These are phyloP conservation scores for Lophura nycthemera DNA, from an alignment of 2,113 vertebrate species.

Conservation along the genomic window DNA sequence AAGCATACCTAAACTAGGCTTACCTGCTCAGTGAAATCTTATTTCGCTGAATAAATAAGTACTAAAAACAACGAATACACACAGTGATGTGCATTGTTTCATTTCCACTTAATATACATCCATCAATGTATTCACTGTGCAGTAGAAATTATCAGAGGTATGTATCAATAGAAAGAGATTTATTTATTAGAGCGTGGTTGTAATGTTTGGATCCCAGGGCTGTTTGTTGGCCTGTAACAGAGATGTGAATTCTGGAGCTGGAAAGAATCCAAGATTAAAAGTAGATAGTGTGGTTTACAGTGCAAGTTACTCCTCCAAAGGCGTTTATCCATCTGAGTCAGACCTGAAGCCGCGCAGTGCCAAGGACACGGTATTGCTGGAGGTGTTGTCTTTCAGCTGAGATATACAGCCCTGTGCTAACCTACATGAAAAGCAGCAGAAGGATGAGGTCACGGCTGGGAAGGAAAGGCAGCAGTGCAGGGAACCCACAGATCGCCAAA, in stretches of 20 bases:
- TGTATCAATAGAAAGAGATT: background rate
- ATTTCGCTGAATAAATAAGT: constrained; percentile 1
- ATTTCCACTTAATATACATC: background rate
- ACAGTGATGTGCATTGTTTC: background rate
- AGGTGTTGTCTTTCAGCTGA: background rate
- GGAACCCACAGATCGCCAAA: background rate
- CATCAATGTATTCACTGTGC: background rate
- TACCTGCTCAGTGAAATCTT: background rate
- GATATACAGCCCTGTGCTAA: fast-evolving
- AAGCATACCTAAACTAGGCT: background rate
- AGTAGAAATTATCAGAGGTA: background rate
- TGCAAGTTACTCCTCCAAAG: background rate
- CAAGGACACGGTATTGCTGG: background rate
- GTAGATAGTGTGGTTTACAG: fast-evolving
- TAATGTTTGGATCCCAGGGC: background rate
- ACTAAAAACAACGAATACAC: background rate
- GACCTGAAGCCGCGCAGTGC: background rate
- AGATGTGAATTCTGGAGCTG: background rate
- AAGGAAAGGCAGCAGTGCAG: background rate
- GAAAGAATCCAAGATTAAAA: background rate
- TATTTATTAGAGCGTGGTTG: background rate
- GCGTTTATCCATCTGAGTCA: background rate
- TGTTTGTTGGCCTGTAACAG: background rate
- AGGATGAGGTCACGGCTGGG: background rate
- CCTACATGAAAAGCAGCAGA: background rate